Evolutionary conservation across 2,888 invertebrate species (phyloP).

Genomic region (Cenopis cana): DNA sequence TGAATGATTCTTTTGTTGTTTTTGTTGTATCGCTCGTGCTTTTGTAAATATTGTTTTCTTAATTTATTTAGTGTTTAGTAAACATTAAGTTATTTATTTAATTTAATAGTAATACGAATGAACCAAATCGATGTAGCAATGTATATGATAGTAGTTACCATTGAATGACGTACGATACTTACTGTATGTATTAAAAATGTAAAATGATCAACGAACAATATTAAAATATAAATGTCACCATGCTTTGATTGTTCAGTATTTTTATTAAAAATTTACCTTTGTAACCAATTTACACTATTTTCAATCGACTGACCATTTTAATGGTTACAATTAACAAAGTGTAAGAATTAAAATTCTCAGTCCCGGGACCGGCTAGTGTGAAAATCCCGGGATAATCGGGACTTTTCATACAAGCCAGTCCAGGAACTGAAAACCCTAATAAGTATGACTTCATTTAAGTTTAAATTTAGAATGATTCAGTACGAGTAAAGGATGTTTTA

Average conservation of each 20-base stretch:
- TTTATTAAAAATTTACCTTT: conserved; percentile 46
- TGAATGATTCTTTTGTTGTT: conserved; percentile 43
- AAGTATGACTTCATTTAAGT: too few relatives aligned
- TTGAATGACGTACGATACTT: conserved; percentile 52
- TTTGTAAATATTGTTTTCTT: conserved; percentile 65
- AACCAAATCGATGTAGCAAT: conserved; percentile 44
- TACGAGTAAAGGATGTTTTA: too few relatives aligned
- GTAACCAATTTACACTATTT: too few relatives aligned
- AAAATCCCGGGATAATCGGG: too few relatives aligned
- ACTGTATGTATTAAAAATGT: conserved; percentile 48
- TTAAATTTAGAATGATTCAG: too few relatives aligned
- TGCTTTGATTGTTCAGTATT: conserved; percentile 50
- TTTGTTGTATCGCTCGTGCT: conserved; percentile 57
- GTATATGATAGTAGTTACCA: conserved; percentile 62
- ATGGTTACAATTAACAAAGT: too few relatives aligned
- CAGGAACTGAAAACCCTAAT: too few relatives aligned
- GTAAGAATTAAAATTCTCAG: too few relatives aligned
- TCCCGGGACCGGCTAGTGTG: too few relatives aligned
- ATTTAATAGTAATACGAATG: conserved; percentile 53
- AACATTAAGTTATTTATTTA: conserved; percentile 61
- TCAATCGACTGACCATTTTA: too few relatives aligned
- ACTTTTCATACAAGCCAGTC: too few relatives aligned
- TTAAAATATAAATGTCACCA: conserved; percentile 49
- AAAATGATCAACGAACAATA: conserved; percentile 46
- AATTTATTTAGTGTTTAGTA: conserved; percentile 28